These are phyloP conservation scores for Epistrophe eligans DNA, from an alignment of 2,888 invertebrate genomes.

Conservation along the genomic window DNA sequence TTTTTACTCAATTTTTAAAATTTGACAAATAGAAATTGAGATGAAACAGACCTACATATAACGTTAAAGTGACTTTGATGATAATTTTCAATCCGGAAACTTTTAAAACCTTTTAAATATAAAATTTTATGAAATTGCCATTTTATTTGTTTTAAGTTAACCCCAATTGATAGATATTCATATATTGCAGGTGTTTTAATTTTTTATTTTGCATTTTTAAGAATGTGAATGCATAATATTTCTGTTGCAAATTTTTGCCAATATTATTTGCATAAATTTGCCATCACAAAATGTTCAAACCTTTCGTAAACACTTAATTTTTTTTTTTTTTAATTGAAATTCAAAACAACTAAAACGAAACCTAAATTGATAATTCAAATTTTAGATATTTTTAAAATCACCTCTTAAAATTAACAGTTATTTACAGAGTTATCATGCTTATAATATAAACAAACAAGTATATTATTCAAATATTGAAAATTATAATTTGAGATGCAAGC, in stretches of 20 bases:
- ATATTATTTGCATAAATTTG: background rate
- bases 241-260: background rate
- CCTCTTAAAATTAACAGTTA: background rate
- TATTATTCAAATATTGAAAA: too few species aligned
- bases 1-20: too few species aligned
- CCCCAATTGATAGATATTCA: background rate
- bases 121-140: too few species aligned
- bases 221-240: background rate
- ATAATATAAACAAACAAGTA: background rate
- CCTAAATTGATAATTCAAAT: background rate
- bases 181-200: background rate
- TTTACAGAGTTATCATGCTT: background rate
- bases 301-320: background rate
- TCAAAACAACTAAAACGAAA: background rate
- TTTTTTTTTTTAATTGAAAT: background rate
- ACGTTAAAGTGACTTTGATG: too few species aligned
- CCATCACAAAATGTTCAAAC: background rate
- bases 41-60: too few species aligned
- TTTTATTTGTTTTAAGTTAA: background rate
- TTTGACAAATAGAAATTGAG: too few species aligned
- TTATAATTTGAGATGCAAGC: too few species aligned
- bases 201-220: background rate
- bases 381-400: background rate
- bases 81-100: background rate
- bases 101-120: background rate